phyloP scores from a whole-genome alignment of 1,140 invertebrate species.

The Dreissena rostriformis region DNA sequence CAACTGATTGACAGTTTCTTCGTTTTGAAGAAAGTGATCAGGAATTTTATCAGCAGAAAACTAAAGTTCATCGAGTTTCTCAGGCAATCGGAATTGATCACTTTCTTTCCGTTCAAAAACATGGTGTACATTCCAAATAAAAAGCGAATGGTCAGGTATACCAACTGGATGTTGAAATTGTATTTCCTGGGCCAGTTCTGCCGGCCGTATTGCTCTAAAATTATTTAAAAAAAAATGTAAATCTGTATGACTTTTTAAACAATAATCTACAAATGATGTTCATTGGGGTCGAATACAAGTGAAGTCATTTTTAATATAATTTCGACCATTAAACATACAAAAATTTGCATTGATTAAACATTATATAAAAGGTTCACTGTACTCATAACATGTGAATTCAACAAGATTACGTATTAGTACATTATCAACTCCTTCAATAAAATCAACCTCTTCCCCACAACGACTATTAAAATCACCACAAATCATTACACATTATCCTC shows the following conservation, averaged over 20 bases:
- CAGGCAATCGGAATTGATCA: neutral
- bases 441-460: constrained; percentile 31
- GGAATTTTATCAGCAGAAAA: neutral
- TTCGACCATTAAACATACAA: constrained; percentile 54
- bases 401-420: constrained; percentile 22
- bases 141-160: constrained; percentile 15
- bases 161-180: constrained; percentile 16
- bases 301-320: neutral
- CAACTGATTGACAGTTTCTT: neutral
- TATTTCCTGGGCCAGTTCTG: too few species aligned
- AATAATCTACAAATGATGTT: too few species aligned
- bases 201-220: too few species aligned
- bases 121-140: constrained; percentile 13
- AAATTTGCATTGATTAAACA: constrained; percentile 32
- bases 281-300: too few species aligned
- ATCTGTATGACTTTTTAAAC: too few species aligned
- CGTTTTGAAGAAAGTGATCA: neutral
- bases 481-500: constrained; percentile 33
- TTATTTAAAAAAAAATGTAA: too few species aligned
- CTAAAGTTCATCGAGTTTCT: neutral
- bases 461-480: constrained; percentile 59
- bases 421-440: constrained; percentile 53
- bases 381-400: constrained; percentile 36
- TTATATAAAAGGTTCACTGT: constrained; percentile 42
- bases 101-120: neutral